Conservation (phyloP, 1,140 invertebrate genomes). For the Drosophila persimilis region DNA sequence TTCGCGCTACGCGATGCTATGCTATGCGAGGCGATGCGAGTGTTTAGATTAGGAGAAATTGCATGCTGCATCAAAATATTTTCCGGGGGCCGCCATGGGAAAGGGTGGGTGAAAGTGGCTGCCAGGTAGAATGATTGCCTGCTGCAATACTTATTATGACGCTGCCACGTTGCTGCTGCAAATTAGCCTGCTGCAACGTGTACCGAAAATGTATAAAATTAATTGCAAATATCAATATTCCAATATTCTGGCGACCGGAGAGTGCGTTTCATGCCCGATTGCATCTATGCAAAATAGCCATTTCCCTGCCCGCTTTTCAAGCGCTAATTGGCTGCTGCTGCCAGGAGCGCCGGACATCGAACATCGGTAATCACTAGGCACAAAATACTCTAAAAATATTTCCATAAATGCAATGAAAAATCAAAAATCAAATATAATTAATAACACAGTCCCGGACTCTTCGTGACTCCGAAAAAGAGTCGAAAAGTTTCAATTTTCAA, state of each 20-base stretch:
- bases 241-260: neutral
- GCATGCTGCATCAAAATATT: slow-evolving; percentile 78
- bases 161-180: neutral
- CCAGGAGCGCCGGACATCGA: slow-evolving; percentile 5
- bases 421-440: slow-evolving; percentile 57
- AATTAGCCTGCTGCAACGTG: slow-evolving; percentile 27
- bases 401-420: slow-evolving; percentile 36
- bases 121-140: slow-evolving; percentile 11
- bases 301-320: slow-evolving; percentile 28
- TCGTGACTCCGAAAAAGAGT: neutral
- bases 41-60: slow-evolving; percentile 77
- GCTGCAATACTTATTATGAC: slow-evolving; percentile 30
- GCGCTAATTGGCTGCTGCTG: slow-evolving; percentile 54
- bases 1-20: neutral
- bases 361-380: slow-evolving; percentile 35
- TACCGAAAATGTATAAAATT: slow-evolving; percentile 39
- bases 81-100: slow-evolving; percentile 27
- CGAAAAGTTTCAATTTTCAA: slow-evolving; percentile 30
- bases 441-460: slow-evolving; percentile 40
- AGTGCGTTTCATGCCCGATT: slow-evolving; percentile 33
- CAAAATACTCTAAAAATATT: slow-evolving; percentile 43
- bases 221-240: slow-evolving; percentile 55
- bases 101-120: neutral
- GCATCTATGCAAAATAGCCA: slow-evolving; percentile 32
- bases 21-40: slow-evolving; percentile 51